A percentile compares a stretch with the other conserved stretches of the same genome.
These are phyloP conservation scores for Noctua janthe DNA, from an alignment of 2,888 invertebrate genomes.

Conservation along the genomic window DNA sequence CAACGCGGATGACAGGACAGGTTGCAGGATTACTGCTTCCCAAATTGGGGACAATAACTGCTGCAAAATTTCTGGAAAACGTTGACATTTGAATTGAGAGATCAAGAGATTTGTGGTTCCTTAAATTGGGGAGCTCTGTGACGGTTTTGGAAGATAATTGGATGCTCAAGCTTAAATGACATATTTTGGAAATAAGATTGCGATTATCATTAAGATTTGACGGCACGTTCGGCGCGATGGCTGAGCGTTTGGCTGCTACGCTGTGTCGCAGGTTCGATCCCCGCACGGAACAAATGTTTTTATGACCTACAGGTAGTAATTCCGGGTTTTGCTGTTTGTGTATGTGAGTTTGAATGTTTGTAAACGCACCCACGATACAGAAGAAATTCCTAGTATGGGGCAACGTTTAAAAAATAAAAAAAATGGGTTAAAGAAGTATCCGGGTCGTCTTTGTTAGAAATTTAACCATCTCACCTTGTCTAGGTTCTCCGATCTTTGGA, in stretches of 20 bases:
- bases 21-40: constrained; percentile 51
- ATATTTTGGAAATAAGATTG: neutral
- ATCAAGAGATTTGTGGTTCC: constrained; percentile 53
- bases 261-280: too few relatives aligned
- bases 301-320: too few relatives aligned
- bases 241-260: too few relatives aligned
- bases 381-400: too few relatives aligned
- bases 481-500: neutral
- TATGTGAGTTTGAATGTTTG: too few relatives aligned
- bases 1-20: constrained; percentile 42
- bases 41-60: constrained; percentile 58
- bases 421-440: too few relatives aligned
- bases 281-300: too few relatives aligned
- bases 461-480: neutral
- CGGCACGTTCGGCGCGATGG: too few relatives aligned
- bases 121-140: constrained; percentile 36
- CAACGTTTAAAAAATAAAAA: too few relatives aligned
- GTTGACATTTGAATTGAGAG: constrained; percentile 48
- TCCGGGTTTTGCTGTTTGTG: too few relatives aligned
- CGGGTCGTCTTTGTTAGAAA: too few relatives aligned
- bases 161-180: constrained; percentile 9
- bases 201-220: neutral
- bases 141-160: constrained; percentile 47
- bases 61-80: constrained; percentile 45
- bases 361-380: too few relatives aligned